Evolutionary conservation across 2,888 invertebrate genomes (phyloP).

Genomic region (Chydorus sphaericus): DNA sequence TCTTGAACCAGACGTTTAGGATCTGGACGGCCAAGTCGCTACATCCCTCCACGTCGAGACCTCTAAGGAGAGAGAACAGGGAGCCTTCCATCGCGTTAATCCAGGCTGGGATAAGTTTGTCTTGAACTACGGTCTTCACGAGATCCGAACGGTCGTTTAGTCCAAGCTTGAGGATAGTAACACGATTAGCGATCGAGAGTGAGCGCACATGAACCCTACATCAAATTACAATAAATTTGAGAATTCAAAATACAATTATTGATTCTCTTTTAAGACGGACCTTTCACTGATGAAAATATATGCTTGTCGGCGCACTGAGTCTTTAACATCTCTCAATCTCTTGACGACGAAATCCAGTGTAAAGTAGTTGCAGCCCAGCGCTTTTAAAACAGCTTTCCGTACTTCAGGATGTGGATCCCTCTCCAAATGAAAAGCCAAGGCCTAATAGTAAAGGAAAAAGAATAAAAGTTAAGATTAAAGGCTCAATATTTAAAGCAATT

Average conservation of each 20-base stretch:
- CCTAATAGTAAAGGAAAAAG: constrained; percentile 21
- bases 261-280: background rate
- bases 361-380: constrained; percentile 53
- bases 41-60: constrained; percentile 54
- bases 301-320: constrained; percentile 49
- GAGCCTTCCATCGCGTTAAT: constrained; percentile 52
- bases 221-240: background rate
- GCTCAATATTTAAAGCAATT: background rate
- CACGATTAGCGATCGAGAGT: constrained; percentile 47
- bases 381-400: constrained; percentile 48
- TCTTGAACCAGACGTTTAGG: constrained; percentile 23
- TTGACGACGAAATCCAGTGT: constrained; percentile 51
- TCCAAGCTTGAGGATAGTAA: constrained; percentile 44
- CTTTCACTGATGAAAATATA: constrained; percentile 36
- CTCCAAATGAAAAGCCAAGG: constrained; percentile 52
- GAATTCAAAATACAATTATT: background rate
- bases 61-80: constrained; percentile 52
- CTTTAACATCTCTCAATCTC: constrained; percentile 60
- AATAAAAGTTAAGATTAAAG: constrained; percentile 14
- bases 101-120: constrained; percentile 54
- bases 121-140: constrained; percentile 32
- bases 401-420: constrained; percentile 65
- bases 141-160: constrained; percentile 43
- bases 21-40: constrained; percentile 34
- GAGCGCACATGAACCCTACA: constrained; percentile 36